phyloP scores from a whole-genome alignment of 2,113 vertebrate genomes.

The Limnothrissa miodon region DNA sequence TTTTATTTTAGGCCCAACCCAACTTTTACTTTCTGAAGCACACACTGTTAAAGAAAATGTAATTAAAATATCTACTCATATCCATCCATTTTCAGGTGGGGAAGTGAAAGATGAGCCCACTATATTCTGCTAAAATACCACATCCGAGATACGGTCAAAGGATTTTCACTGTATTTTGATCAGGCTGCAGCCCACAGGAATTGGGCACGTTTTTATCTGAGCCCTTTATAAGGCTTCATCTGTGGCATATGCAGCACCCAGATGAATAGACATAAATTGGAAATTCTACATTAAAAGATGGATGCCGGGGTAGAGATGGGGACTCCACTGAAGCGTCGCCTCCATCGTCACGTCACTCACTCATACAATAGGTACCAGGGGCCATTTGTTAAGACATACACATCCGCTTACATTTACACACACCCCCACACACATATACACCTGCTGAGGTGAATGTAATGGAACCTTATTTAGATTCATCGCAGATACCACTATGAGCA shows the following conservation, averaged over 20 bases:
- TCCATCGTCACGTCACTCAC: conserved; percentile 42
- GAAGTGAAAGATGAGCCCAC: not conserved
- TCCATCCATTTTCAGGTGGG: not conserved
- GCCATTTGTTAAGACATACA: conserved; percentile 31
- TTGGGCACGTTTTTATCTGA: conserved; percentile 30
- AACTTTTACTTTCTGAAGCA: not conserved
- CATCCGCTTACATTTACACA: not conserved
- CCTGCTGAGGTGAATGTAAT: conserved; percentile 11
- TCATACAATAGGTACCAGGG: conserved; percentile 20
- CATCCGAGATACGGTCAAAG: not conserved
- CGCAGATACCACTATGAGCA: conserved; percentile 25
- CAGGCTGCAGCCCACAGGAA: conserved; percentile 9
- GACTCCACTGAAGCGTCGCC: conserved; percentile 18
- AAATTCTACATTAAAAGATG: conserved; percentile 47
- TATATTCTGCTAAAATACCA: not conserved
- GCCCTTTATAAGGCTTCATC: conserved; percentile 19
- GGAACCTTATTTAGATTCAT: conserved; percentile 49
- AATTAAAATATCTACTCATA: not conserved
- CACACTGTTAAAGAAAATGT: not conserved
- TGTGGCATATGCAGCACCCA: conserved; percentile 5
- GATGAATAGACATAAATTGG: conserved; percentile 25
- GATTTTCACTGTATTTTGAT: conserved; percentile 23
- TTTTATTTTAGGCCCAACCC: too few relatives aligned
- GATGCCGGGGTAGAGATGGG: conserved; percentile 37
- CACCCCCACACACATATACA: not conserved